Conservation (phyloP, 2,797 vertebrate species). For the Tokudaia tokunoshimensis region DNA sequence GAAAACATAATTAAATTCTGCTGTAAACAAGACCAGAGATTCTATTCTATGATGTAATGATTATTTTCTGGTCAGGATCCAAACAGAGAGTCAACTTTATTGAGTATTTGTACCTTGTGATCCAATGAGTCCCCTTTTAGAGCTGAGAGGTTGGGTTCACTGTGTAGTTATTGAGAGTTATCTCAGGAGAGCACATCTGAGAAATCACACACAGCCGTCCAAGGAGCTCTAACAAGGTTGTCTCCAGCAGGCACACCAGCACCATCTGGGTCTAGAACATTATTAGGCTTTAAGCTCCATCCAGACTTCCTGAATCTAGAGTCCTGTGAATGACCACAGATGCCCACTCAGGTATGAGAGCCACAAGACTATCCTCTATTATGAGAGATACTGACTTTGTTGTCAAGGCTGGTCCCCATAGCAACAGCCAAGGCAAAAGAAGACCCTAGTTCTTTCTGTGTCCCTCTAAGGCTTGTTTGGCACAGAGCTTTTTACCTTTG, state of each 20-base stretch:
- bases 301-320: not conserved
- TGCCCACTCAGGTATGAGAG: not conserved
- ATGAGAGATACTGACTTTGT: not conserved
- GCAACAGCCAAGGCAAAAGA: not conserved
- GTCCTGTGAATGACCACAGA: not conserved
- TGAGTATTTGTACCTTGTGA: not conserved
- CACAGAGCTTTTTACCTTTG: not conserved
- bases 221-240: not conserved
- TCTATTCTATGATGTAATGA: conserved; percentile 38
- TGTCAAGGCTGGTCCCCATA: rapidly evolving
- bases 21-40: not conserved
- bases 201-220: not conserved
- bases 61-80: conserved; percentile 2
- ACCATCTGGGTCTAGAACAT: not conserved
- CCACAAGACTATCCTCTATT: not conserved
- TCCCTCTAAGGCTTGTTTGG: not conserved
- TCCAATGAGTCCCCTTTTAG: not conserved
- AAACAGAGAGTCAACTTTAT: not conserved
- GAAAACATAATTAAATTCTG: not conserved
- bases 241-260: not conserved
- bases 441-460: not conserved
- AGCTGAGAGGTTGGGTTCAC: not conserved
- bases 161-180: not conserved
- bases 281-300: not conserved
- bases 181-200: not conserved